Base-by-base conservation (phyloP, 2,113 vertebrate species). In the Lycaon pictus region DNA sequence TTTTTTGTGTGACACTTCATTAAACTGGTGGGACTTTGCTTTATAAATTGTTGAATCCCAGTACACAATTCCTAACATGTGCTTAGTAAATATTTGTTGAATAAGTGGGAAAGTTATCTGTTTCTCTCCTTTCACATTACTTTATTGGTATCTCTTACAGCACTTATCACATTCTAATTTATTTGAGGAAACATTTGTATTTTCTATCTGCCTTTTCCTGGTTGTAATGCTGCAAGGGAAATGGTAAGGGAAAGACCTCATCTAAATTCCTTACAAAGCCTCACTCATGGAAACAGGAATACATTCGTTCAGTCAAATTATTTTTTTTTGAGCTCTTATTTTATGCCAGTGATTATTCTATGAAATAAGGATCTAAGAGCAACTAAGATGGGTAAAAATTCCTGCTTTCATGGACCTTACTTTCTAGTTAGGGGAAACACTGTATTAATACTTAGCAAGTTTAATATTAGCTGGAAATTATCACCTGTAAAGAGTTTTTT, bases 381-480 rank as follows among this genome's bases (percentile, higher is more conserved):
- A 88, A 19, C 51, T 81, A 53, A n/a, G 51, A 69, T 55, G 35
- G 20, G 81, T 27, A 86, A 60, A 76, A 62, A 63, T 89, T 3
- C 32, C 16, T 56, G 7, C 86, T 58, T 83, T 93, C 35, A 51
- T 51, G 17, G 32, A 35, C 22, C 10, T 88, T 56, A 63, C 23
- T 88, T 97, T 90, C 23, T 77, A 93, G 48, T 87, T 97, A 56
- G 27, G 32, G 10, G 56, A 65, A 67, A 29, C 8, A 32, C 29
- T 84, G 22, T 32, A 3, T 87, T 92, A 91, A 29, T 84, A 35
- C 27, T 35, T 90, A 82, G 3, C 89, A 65, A 77, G 35, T 90
- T 90, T 83, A 58, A 43, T 89, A 25, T 60, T 93, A 63, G 23
- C 67, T 90, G 53, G 43, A 85, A 88, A 69, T 95, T 12, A 62